phyloP scores from a whole-genome alignment of 2,888 invertebrate species.

The Argyresthia goedartella region DNA sequence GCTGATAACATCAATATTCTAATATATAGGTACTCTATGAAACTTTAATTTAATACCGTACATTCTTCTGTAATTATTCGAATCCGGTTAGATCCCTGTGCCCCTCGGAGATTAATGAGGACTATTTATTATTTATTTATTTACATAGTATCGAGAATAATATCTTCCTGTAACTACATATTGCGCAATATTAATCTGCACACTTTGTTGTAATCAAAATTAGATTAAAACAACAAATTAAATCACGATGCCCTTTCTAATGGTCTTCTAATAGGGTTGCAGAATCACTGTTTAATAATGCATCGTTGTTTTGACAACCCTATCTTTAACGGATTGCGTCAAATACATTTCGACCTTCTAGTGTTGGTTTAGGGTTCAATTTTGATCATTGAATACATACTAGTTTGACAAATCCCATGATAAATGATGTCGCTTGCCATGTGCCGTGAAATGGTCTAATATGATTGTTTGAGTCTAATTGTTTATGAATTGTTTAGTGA shows the following conservation, averaged over 20 bases:
- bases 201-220: conserved; percentile 63
- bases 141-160: too few relatives aligned
- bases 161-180: too few relatives aligned
- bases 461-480: conserved; percentile 23
- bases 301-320: conserved; percentile 26
- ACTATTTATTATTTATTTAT: too few relatives aligned
- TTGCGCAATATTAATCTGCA: conserved; percentile 36
- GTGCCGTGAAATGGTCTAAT: conserved; percentile 29
- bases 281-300: conserved; percentile 57
- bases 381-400: conserved; percentile 1
- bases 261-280: conserved; percentile 59
- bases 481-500: neutral
- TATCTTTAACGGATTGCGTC: neutral
- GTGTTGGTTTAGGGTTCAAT: neutral
- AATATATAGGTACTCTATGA: too few relatives aligned
- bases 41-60: too few relatives aligned
- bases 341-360: too few relatives aligned
- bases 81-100: too few relatives aligned
- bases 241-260: conserved; percentile 46
- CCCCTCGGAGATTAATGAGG: too few relatives aligned
- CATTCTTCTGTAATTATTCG: too few relatives aligned
- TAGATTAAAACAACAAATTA: conserved; percentile 66
- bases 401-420: conserved; percentile 29
- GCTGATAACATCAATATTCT: too few relatives aligned
- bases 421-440: conserved; percentile 41